A percentile compares a stretch with the other conserved stretches of the same genome.
These are phyloP conservation scores for Cygnus buccinator DNA, from an alignment of 2,113 vertebrate species.

Conservation along the genomic window DNA sequence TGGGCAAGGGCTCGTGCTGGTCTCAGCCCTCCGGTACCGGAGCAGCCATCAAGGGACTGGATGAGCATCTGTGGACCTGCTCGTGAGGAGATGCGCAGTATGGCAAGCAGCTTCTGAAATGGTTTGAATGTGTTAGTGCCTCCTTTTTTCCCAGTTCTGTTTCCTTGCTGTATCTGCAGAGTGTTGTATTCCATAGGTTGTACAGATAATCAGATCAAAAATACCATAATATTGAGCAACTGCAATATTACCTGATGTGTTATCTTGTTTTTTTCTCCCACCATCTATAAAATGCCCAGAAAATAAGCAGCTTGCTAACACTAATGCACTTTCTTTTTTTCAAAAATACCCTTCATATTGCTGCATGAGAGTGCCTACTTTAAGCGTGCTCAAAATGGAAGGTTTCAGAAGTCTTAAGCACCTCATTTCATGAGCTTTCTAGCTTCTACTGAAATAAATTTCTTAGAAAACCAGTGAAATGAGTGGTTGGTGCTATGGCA, in stretches of 20 bases:
- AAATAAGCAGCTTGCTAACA: background rate
- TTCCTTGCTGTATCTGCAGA: background rate
- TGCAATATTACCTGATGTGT: background rate
- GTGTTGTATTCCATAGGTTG: background rate
- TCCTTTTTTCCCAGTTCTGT: background rate
- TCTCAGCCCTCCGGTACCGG: background rate
- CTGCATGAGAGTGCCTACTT: background rate
- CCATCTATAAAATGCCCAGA: background rate
- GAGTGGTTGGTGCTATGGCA: background rate
- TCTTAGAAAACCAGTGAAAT: background rate
- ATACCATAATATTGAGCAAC: background rate
- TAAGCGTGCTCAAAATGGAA: background rate
- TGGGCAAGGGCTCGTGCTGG: background rate
- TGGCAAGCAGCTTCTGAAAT: background rate
- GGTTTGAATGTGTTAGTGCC: background rate
- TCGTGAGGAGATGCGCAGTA: background rate
- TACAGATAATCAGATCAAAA: background rate
- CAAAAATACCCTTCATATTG: background rate
- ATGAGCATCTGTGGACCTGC: rapidly evolving
- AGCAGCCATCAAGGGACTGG: background rate
- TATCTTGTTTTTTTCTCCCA: background rate
- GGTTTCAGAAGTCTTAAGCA: background rate
- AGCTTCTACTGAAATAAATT: background rate
- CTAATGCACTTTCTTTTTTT: background rate
- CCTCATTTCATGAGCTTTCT: background rate